Evolutionary conservation across 2,797 vertebrate species (phyloP).

Genomic region (Melanotaenia boesemani): DNA sequence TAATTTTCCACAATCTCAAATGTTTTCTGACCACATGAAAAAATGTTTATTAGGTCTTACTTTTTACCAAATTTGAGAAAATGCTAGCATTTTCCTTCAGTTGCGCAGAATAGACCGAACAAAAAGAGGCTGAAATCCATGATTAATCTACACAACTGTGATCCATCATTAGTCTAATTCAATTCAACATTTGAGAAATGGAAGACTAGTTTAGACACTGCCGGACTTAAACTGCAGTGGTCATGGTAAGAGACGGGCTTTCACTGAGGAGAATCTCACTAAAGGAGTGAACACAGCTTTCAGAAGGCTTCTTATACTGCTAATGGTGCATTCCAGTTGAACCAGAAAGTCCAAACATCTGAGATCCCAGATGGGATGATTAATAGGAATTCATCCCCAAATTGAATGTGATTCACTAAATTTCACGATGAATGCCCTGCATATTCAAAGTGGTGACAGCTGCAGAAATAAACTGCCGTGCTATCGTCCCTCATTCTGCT

Average conservation of each 20-base stretch:
- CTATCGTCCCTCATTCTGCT: neutral
- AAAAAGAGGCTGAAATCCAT: neutral
- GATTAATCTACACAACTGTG: neutral
- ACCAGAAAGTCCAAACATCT: no score
- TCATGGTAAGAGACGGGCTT: constrained; percentile 51
- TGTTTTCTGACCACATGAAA: neutral
- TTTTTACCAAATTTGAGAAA: no score
- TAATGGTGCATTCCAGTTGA: neutral
- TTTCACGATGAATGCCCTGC: neutral
- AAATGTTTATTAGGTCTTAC: neutral
- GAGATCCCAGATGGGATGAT: no score
- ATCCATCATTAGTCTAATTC: neutral
- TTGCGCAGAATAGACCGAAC: neutral
- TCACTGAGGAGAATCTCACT: constrained; percentile 51
- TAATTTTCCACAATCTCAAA: neutral
- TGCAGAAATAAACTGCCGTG: neutral
- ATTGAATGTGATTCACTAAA: neutral
- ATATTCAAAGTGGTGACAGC: neutral
- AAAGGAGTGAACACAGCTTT: constrained; percentile 16
- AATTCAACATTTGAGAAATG: neutral
- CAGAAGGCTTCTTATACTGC: neutral
- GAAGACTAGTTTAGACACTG: neutral
- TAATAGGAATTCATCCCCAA: no score
- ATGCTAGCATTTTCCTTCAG: neutral
- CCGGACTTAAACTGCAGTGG: constrained; percentile 66